phyloP scores from a whole-genome alignment of 2,888 invertebrate species.

The Rutpela maculata region DNA sequence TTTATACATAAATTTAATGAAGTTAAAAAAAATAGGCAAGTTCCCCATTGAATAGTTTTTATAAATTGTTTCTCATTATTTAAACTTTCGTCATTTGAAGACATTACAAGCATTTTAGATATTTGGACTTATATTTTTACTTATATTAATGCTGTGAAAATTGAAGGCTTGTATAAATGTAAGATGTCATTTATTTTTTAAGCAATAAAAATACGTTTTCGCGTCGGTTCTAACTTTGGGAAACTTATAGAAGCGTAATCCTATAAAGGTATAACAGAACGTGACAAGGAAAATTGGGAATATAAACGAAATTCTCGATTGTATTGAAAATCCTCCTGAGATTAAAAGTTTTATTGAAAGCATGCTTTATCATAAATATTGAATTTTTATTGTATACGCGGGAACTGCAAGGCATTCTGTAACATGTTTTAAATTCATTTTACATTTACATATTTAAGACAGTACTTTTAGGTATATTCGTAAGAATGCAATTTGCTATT shows the following conservation, averaged over 20 bases:
- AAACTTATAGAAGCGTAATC: slow-evolving; percentile 4
- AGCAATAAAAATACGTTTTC: background rate
- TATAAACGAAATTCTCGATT: slow-evolving; percentile 32
- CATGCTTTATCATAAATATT: slow-evolving; percentile 34
- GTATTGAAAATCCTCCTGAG: slow-evolving; percentile 32
- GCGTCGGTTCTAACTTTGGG: background rate
- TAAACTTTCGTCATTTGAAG: too few relatives aligned
- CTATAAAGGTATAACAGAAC: slow-evolving; percentile 22
- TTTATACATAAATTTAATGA: too few relatives aligned
- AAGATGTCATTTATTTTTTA: background rate
- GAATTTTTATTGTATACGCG: slow-evolving; percentile 12
- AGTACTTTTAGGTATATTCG: background rate
- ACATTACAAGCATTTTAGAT: too few relatives aligned
- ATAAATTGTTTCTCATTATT: too few relatives aligned
- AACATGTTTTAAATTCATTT: background rate
- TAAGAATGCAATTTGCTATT: too few relatives aligned
- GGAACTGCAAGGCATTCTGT: background rate
- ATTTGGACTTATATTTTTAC: too few relatives aligned
- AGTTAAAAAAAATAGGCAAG: too few relatives aligned
- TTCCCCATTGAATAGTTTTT: too few relatives aligned
- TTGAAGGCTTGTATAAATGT: too few relatives aligned
- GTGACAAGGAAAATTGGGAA: slow-evolving; percentile 33
- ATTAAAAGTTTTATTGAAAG: slow-evolving; percentile 34
- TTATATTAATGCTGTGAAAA: too few relatives aligned
- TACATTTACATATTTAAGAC: background rate